Base-by-base conservation (phyloP, 64 coral and sea anemone genomes). In the Anthopleura sola region DNA sequence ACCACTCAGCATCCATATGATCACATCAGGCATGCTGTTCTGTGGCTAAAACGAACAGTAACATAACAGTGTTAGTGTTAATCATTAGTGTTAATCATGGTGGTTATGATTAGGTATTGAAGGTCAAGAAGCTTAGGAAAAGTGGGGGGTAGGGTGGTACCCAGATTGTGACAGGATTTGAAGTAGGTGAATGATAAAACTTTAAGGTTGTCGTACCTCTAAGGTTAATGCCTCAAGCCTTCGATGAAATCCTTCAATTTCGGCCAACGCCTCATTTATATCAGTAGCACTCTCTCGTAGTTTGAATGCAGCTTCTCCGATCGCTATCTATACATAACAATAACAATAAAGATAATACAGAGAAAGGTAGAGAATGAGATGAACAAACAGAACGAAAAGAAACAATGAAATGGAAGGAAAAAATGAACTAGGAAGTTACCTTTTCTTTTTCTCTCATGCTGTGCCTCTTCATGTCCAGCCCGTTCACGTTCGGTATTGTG, bases 1-100 rank as follows among this genome's bases (percentile, higher is more conserved):
- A 19, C 93, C 97, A 23, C 93, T 99, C 46, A 99, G 68, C 97
- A 99, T 99, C 97, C 97, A 99, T n/a, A 99, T 84, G 29, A 95
- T 89, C 31, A 99, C 97, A 49, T 99, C 97, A 37, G 97, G 97
- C 85, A 99, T 95, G 49, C 87, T 85, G 76, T 99, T 99, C 84
- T 99, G 97, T 78, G 97, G 97, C 97, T 99, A 33, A 60, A 84
- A 76, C 48, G 37, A 56, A 39, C 19, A 37, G 32, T 36, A 87
- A 62, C 10, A 62, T 62, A 26, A 62, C 21, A 58, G 21, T 17
- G 21, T 58, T 58, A 58, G 11, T 48, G 11, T 48, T 48, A 48
- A 48, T 48, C n/a, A n/a, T n/a, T n/a, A n/a, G n/a, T n/a, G n/a
- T n/a, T n/a, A n/a, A n/a, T n/a, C n/a, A n/a, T n/a, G n/a, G n/a